Conservation (phyloP, 2,888 invertebrate species). For the Hermodice carunculata region DNA sequence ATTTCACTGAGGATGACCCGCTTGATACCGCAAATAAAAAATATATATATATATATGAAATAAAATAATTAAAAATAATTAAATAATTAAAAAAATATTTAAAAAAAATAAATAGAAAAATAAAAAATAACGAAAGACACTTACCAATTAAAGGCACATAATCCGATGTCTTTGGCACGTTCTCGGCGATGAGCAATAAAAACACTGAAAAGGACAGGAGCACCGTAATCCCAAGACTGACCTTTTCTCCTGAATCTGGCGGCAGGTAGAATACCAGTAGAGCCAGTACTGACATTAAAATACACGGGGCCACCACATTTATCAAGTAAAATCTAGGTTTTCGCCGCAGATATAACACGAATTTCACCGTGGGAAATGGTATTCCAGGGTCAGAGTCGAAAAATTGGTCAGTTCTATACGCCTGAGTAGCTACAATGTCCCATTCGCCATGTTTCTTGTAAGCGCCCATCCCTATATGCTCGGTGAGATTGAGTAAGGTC, state of each 20-base stretch:
- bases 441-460: slow-evolving; percentile 52
- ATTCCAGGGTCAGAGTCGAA: slow-evolving; percentile 43
- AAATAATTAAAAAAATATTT: no score
- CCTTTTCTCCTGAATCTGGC: slow-evolving; percentile 57
- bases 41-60: no score
- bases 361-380: slow-evolving; percentile 47
- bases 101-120: background rate
- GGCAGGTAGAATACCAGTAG: slow-evolving; percentile 56
- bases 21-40: no score
- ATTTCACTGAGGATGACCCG: no score
- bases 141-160: slow-evolving; percentile 54
- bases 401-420: slow-evolving; percentile 35
- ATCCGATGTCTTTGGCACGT: slow-evolving; percentile 54
- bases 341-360: slow-evolving; percentile 43
- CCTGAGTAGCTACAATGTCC: slow-evolving; percentile 44
- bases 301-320: slow-evolving; percentile 56
- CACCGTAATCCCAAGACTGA: slow-evolving; percentile 59
- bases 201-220: slow-evolving; percentile 58
- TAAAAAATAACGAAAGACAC: background rate
- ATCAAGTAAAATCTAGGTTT: slow-evolving; percentile 50
- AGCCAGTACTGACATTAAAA: slow-evolving; percentile 54
- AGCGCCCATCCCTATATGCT: slow-evolving; percentile 31
- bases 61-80: no score
- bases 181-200: slow-evolving; percentile 57
- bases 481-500: slow-evolving; percentile 31